Evolutionary conservation across 2,113 vertebrate species (phyloP).

Genomic region (Labrus mixtus): DNA sequence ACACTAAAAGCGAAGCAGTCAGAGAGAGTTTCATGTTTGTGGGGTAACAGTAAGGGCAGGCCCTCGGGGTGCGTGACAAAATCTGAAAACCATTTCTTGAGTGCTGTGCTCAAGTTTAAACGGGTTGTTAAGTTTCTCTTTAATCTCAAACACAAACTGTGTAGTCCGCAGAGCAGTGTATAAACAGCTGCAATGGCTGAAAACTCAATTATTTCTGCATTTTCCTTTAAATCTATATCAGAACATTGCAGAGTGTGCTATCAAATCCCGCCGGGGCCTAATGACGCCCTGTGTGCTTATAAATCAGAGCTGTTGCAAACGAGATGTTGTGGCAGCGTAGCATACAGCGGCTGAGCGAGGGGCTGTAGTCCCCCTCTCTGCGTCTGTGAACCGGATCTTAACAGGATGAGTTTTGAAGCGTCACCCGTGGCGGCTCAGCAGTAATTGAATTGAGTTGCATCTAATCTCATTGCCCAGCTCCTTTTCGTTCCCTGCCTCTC

Average conservation of each 20-base stretch:
- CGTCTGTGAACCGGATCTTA: conserved; percentile 80
- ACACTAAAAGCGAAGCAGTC: neutral
- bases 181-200: conserved; percentile 41
- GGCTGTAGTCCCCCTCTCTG: conserved; percentile 55
- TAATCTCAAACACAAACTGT: conserved; percentile 46
- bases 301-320: conserved; percentile 64
- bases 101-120: conserved; percentile 7
- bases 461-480: conserved; percentile 84
- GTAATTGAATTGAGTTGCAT: conserved; percentile 87
- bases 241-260: conserved; percentile 47
- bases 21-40: neutral
- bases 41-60: conserved; percentile 18
- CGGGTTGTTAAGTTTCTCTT: conserved; percentile 16
- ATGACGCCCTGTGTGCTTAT: conserved; percentile 56
- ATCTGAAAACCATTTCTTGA: conserved; percentile 11
- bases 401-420: conserved; percentile 85
- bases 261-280: conserved; percentile 56
- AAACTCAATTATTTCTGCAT: conserved; percentile 66
- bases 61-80: neutral
- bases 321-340: conserved; percentile 53
- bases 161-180: conserved; percentile 32
- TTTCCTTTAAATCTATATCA: conserved; percentile 55
- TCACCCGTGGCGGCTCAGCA: conserved; percentile 82
- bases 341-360: conserved; percentile 54
- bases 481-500: conserved; percentile 77